Conservation (phyloP, 2,888 invertebrate genomes). For the Polia nebulosa region DNA sequence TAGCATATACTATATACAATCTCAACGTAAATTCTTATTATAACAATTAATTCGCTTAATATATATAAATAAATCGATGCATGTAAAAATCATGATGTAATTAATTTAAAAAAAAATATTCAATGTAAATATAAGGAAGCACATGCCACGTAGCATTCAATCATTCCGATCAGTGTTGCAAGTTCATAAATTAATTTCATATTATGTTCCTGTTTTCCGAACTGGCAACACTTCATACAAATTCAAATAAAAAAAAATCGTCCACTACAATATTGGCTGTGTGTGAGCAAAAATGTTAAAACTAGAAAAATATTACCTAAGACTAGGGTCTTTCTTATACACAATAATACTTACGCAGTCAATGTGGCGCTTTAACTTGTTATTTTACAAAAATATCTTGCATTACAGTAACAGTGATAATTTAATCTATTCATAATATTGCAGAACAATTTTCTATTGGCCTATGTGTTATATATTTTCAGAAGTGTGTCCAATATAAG, state of each 20-base stretch:
- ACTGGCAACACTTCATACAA: conserved; percentile 58
- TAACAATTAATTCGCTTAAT: conserved; percentile 65
- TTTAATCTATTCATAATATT: conserved; percentile 65
- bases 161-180: conserved; percentile 64
- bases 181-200: conserved; percentile 49
- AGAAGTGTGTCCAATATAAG: conserved; percentile 23
- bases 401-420: conserved; percentile 76
- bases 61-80: conserved; percentile 70
- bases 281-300: conserved; percentile 83
- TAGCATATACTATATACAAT: conserved; percentile 69
- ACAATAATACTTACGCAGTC: conserved; percentile 80
- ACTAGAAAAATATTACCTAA: conserved; percentile 84
- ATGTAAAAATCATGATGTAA: conserved; percentile 63
- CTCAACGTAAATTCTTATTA: conserved; percentile 67
- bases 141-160: conserved; percentile 61
- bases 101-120: conserved; percentile 58
- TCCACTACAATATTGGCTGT: conserved; percentile 75
- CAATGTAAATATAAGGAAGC: conserved; percentile 73
- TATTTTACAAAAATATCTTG: conserved; percentile 80
- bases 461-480: conserved; percentile 46
- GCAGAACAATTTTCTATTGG: conserved; percentile 60
- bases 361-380: conserved; percentile 60
- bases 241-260: conserved; percentile 55
- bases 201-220: conserved; percentile 38
- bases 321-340: conserved; percentile 85